Evolutionary conservation across 37 sponge, comb jelly and placozoan species (phyloP).

Genomic region (Ianthella basta): DNA sequence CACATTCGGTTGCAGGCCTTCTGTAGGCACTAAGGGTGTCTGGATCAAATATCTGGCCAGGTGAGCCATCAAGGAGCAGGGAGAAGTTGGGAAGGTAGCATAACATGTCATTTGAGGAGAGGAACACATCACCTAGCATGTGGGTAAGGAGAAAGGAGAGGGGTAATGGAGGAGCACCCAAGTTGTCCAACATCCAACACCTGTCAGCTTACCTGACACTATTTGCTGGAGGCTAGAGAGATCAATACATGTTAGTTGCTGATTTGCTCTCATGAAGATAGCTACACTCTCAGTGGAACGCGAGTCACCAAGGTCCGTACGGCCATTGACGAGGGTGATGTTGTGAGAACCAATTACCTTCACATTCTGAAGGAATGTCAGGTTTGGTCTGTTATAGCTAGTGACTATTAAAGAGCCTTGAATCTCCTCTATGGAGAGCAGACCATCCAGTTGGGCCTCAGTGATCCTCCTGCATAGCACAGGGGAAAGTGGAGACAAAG

Average conservation of each 20-base stretch:
- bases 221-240: not conserved
- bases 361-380: conserved; percentile 60
- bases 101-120: conserved; percentile 27
- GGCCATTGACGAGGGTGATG: not conserved
- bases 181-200: no score
- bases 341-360: conserved; percentile 27
- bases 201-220: no score
- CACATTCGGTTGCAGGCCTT: not conserved
- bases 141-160: conserved; percentile 45
- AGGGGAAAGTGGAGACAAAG: not conserved
- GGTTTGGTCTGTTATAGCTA: not conserved
- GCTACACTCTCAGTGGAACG: not conserved
- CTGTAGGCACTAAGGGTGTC: not conserved
- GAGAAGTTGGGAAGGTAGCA: conserved; percentile 56
- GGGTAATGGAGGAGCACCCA: not conserved
- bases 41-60: not conserved
- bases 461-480: not conserved
- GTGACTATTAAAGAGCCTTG: conserved; percentile 43
- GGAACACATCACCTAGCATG: conserved; percentile 23
- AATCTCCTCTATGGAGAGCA: conserved; percentile 57
- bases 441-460: not conserved
- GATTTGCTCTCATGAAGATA: not conserved
- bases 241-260: not conserved
- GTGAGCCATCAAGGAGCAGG: not conserved
- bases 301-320: not conserved